Percentiles rank a stretch among this genome's conserved stretches.
Evolutionary conservation across 2,888 invertebrate genomes (phyloP).

Genomic region (Ernsta delagoae): DNA sequence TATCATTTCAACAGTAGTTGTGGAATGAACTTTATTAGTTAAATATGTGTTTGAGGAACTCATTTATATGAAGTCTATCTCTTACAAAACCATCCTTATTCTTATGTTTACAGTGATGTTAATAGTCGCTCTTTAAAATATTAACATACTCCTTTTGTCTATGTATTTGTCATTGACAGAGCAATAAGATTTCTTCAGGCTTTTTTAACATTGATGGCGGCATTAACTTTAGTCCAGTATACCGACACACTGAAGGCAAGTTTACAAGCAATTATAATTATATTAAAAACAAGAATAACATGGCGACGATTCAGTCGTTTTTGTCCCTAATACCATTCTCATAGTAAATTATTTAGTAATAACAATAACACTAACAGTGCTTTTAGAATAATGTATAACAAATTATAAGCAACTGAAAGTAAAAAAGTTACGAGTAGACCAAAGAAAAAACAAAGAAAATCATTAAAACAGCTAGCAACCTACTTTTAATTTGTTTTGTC

Average conservation of each 20-base stretch:
- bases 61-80: too few relatives aligned
- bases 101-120: too few relatives aligned
- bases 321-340: not conserved
- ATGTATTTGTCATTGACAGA: too few relatives aligned
- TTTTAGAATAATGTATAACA: not conserved
- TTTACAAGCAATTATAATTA: conserved; percentile 27
- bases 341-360: not conserved
- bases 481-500: not conserved
- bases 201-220: not conserved
- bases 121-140: too few relatives aligned
- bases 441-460: conserved; percentile 22
- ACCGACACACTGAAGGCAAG: conserved; percentile 13
- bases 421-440: conserved; percentile 11
- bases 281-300: not conserved
- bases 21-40: too few relatives aligned
- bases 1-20: too few relatives aligned
- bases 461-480: conserved; percentile 10
- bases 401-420: conserved; percentile 19
- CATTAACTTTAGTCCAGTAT: not conserved
- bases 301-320: not conserved
- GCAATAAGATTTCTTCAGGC: too few relatives aligned
- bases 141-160: too few relatives aligned
- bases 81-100: too few relatives aligned
- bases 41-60: too few relatives aligned
- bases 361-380: not conserved